phyloP scores from a whole-genome alignment of 2,888 invertebrate genomes.

The Toxonevra muliebris region DNA sequence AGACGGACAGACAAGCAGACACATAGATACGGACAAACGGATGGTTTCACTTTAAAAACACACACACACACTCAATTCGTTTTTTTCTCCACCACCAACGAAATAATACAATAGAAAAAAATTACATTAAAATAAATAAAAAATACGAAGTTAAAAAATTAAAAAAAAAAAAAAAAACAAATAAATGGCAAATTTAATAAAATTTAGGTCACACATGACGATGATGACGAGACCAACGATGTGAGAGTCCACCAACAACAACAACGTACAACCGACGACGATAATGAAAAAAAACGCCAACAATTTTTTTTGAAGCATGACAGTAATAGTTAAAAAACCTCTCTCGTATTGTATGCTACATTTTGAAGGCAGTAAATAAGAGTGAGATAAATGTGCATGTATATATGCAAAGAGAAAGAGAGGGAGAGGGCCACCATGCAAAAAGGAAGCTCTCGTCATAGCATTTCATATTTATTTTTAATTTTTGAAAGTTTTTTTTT shows the following conservation, averaged over 20 bases:
- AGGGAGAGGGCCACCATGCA: neutral
- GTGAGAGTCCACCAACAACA: neutral
- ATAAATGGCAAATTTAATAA: constrained; percentile 22
- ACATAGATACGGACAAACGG: too few relatives aligned
- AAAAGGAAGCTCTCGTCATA: neutral
- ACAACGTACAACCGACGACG: neutral
- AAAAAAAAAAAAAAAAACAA: constrained; percentile 1
- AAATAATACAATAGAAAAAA: constrained; percentile 22
- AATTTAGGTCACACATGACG: constrained; percentile 38
- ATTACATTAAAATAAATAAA: constrained; percentile 24
- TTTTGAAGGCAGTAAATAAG: neutral
- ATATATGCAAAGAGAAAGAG: neutral
- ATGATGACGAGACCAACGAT: constrained; percentile 14
- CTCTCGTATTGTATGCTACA: neutral
- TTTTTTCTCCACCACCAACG: constrained; percentile 18
- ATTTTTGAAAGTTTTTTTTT: neutral
- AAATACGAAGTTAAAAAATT: neutral
- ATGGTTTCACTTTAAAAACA: neutral
- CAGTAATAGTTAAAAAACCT: too few relatives aligned
- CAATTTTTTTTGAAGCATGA: too few relatives aligned
- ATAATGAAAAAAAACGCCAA: neutral
- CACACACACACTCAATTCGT: constrained; percentile 16
- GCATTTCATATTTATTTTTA: neutral
- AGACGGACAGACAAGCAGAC: too few relatives aligned
- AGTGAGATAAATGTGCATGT: neutral